Evolutionary conservation across 2,888 invertebrate species (phyloP).

Genomic region (Drosophila anomalata): DNA sequence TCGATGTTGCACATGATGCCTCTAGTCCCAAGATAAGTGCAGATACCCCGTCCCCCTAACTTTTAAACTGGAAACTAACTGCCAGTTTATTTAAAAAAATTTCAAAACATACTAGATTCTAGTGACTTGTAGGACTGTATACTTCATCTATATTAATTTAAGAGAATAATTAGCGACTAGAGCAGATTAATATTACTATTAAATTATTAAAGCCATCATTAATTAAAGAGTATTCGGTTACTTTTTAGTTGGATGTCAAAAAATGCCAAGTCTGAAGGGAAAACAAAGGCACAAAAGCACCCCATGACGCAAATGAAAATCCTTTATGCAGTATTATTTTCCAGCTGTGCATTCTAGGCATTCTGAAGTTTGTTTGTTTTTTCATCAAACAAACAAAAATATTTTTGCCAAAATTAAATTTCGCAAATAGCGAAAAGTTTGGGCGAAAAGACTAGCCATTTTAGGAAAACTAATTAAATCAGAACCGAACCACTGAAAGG

Average conservation of each 20-base stretch:
- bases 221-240: not conserved
- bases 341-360: constrained; percentile 16
- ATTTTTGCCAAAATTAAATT: not conserved
- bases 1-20: constrained; percentile 53
- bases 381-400: not conserved
- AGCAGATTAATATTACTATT: not conserved
- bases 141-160: not conserved
- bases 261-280: not conserved
- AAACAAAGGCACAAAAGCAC: constrained; percentile 21
- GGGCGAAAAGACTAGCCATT: not conserved
- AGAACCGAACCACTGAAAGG: not conserved
- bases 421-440: not conserved
- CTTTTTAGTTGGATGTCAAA: constrained; percentile 1
- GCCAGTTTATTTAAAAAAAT: not conserved
- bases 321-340: constrained; percentile 8
- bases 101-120: not conserved
- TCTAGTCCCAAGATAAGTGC: not conserved
- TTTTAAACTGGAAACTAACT: not conserved
- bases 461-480: constrained; percentile 9
- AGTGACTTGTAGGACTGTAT: not conserved
- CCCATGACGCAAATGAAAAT: constrained; percentile 14
- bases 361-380: constrained; percentile 5
- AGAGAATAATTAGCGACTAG: not conserved
- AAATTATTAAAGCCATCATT: not conserved
- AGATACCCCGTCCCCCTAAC: not conserved